A percentile compares a stretch with the other conserved stretches of the same genome.
phyloP scores from a whole-genome alignment of 2,888 invertebrate genomes.

The Chironomus tentans region DNA sequence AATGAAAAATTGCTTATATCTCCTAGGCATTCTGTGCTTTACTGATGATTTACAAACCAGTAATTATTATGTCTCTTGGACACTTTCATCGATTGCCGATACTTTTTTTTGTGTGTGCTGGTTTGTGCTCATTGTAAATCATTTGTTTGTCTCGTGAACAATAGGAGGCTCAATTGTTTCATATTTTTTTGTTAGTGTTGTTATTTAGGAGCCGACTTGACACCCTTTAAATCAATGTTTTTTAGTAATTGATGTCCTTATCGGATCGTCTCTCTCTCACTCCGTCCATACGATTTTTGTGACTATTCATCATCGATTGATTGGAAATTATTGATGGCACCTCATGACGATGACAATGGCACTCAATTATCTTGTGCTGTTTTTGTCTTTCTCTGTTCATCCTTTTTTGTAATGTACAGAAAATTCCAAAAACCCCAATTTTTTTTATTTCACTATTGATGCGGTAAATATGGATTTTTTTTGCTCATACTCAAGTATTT shows the following conservation, averaged over 20 bases:
- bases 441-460: background rate
- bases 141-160: too few species aligned
- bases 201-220: background rate
- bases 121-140: background rate
- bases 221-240: background rate
- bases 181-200: background rate
- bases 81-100: background rate
- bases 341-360: constrained; percentile 13
- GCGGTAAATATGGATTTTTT: background rate
- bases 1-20: background rate
- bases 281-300: background rate
- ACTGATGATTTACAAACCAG: background rate
- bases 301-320: background rate
- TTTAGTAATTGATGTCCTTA: background rate
- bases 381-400: background rate
- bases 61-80: constrained; percentile 1
- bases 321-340: constrained; percentile 21
- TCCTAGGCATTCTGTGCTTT: background rate
- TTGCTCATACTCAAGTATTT: background rate
- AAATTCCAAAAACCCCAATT: background rate
- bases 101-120: background rate
- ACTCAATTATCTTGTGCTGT: constrained; percentile 16
- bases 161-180: background rate
- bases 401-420: background rate
- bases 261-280: background rate